Evolutionary conservation across 1,140 invertebrate genomes (phyloP).

Genomic region (Drosophila sproati): DNA sequence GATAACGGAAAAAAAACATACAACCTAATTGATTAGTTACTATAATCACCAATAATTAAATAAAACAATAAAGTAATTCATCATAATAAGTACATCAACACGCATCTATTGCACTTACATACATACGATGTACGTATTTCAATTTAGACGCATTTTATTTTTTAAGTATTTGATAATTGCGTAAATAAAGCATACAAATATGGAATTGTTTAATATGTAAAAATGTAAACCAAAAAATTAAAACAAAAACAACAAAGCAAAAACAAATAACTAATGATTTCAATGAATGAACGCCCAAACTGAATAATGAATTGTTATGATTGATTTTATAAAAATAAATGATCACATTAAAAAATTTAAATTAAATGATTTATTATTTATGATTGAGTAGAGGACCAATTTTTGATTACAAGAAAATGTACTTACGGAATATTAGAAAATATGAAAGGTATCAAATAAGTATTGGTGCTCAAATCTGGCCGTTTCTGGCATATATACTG

Average conservation of each 20-base stretch:
- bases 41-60: slow-evolving; percentile 50
- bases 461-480: too few relatives aligned
- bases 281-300: slow-evolving; percentile 45
- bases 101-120: slow-evolving; percentile 15
- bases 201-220: slow-evolving; percentile 70
- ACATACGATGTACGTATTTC: slow-evolving; percentile 47
- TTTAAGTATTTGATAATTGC: slow-evolving; percentile 74
- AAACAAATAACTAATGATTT: slow-evolving; percentile 56
- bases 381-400: not conserved
- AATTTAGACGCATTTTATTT: slow-evolving; percentile 80
- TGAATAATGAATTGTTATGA: slow-evolving; percentile 68
- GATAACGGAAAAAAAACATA: slow-evolving; percentile 30
- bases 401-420: too few relatives aligned
- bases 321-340: slow-evolving; percentile 70
- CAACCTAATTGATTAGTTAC: slow-evolving; percentile 60
- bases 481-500: too few relatives aligned
- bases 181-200: slow-evolving; percentile 49
- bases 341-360: slow-evolving; percentile 45
- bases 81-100: slow-evolving; percentile 19
- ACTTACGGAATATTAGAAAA: too few relatives aligned
- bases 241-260: slow-evolving; percentile 15
- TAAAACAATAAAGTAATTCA: slow-evolving; percentile 27
- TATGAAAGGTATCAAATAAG: too few relatives aligned
- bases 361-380: not conserved
- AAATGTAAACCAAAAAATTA: slow-evolving; percentile 27